Evolutionary conservation across 2,797 vertebrate species (phyloP).

Genomic region (Rhabdophis nuchalis): DNA sequence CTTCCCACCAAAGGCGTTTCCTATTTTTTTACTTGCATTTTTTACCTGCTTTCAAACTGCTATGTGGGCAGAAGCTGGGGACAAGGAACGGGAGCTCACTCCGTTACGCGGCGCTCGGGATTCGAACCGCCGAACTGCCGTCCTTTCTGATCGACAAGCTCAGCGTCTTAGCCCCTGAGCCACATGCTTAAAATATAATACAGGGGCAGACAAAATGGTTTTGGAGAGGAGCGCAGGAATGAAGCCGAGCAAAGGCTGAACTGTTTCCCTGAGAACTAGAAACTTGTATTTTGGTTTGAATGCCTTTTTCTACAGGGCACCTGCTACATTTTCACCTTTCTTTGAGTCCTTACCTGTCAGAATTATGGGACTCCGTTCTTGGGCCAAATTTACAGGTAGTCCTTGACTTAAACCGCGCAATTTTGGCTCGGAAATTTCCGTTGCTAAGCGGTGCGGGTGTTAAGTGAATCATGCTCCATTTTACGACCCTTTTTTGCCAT

Average conservation of each 20-base stretch:
- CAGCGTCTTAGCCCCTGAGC: too few species aligned
- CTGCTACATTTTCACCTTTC: not conserved
- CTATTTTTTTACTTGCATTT: too few species aligned
- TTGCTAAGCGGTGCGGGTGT: fast-evolving
- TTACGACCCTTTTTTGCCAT: not conserved
- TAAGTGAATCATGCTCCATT: not conserved
- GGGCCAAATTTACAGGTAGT: not conserved
- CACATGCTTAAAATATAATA: not conserved
- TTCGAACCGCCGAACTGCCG: too few species aligned
- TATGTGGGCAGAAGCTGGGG: too few species aligned
- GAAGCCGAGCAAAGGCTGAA: not conserved
- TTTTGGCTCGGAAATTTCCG: not conserved
- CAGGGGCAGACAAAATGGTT: not conserved
- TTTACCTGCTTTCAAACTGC: too few species aligned
- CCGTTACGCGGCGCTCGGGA: too few species aligned
- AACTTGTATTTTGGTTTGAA: not conserved
- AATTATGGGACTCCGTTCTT: not conserved
- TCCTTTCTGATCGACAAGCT: too few species aligned
- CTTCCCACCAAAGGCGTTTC: too few species aligned
- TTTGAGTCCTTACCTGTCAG: not conserved
- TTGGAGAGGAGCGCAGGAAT: not conserved
- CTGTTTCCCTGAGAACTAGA: not conserved
- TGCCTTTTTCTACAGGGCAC: fast-evolving
- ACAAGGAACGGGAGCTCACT: too few species aligned
- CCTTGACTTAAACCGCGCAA: not conserved